phyloP scores from a whole-genome alignment of 2,888 invertebrate genomes.

The Gastracanthus pulcherrimus region DNA sequence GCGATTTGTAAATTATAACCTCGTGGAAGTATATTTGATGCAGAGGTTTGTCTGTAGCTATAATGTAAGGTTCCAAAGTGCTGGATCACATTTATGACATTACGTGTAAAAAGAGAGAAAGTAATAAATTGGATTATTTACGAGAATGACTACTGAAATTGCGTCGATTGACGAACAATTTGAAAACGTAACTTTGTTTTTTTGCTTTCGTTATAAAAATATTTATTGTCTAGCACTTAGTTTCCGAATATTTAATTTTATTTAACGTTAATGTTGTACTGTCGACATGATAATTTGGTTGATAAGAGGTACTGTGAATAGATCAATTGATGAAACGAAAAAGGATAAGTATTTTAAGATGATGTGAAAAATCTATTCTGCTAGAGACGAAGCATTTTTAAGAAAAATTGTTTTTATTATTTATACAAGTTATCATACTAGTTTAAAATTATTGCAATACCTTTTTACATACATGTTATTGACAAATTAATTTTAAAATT shows the following conservation, averaged over 20 bases:
- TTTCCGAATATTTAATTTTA: conserved; percentile 1
- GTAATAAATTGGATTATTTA: background rate
- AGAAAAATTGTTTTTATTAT: conserved; percentile 39
- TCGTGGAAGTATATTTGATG: conserved; percentile 27
- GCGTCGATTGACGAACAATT: background rate
- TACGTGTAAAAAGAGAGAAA: background rate
- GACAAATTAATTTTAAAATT: conserved; percentile 35
- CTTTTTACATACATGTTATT: conserved; percentile 48
- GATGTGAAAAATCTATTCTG: conserved; percentile 7
- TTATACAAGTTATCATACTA: conserved; percentile 45
- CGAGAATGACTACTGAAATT: background rate
- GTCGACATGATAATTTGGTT: conserved; percentile 9
- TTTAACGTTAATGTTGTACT: background rate
- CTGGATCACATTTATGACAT: conserved; percentile 33
- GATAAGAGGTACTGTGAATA: no score
- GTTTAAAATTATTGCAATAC: conserved; percentile 45
- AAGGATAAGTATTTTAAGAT: conserved; percentile 18
- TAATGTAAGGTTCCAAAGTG: conserved; percentile 23
- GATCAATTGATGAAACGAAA: no score
- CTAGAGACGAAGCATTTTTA: conserved; percentile 4
- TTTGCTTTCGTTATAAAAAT: conserved; percentile 35
- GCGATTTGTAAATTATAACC: background rate
- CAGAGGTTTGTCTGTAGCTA: conserved; percentile 36
- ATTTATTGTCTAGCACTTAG: conserved; percentile 44
- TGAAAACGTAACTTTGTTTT: background rate